Evolutionary conservation across 2,797 vertebrate genomes (phyloP).

Genomic region (Netta rufina): DNA sequence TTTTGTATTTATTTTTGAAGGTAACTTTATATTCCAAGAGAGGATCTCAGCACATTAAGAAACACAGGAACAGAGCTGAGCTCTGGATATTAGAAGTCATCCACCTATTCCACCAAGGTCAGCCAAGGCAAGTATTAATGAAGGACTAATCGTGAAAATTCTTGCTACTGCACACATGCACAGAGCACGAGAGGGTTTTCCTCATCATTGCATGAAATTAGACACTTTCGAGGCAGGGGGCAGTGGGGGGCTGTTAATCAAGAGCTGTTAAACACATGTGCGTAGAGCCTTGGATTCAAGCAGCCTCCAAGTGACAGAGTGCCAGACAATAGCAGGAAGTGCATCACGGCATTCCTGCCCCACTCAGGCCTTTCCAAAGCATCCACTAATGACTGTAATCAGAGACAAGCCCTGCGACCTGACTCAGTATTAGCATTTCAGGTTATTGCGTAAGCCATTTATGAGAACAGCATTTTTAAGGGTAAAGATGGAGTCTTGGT

Average conservation of each 20-base stretch:
- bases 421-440: not conserved
- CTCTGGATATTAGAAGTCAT: not conserved
- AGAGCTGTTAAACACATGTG: not conserved
- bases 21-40: not conserved
- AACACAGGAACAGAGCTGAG: not conserved
- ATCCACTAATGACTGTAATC: conserved; percentile 21
- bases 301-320: fast-evolving
- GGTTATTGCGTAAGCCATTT: not conserved
- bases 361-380: not conserved
- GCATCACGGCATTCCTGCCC: not conserved
- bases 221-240: not conserved
- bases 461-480: not conserved
- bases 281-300: not conserved
- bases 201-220: not conserved
- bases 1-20: not conserved
- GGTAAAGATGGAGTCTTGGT: not conserved
- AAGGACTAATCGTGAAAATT: not conserved
- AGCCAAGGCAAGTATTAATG: not conserved
- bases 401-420: not conserved
- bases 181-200: not conserved
- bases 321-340: conserved; percentile 27
- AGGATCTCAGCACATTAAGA: not conserved
- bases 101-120: not conserved
- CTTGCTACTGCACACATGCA: not conserved
- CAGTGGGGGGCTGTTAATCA: not conserved